Evolutionary conservation across 2,113 vertebrate species (phyloP), one percentile per base, ranked within the genome.

Genomic region (Peucedramus taeniatus): DNA sequence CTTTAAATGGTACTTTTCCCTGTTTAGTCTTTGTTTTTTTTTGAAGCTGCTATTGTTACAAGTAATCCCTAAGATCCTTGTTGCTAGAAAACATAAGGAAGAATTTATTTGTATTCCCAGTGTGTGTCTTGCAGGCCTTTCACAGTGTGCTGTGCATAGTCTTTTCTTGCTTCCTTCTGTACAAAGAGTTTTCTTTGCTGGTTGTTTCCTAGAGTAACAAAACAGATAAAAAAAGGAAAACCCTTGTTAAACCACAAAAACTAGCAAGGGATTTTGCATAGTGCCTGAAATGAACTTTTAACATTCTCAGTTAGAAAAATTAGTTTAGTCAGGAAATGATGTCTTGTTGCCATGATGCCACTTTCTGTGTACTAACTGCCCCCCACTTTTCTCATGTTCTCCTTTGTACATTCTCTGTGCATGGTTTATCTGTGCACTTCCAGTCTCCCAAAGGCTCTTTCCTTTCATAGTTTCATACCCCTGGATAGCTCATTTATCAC

Each of bases 101-200:
- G n/a, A 89, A 89, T 87, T 75, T 85, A 74, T 95, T 95, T 93
- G 53, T 93, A 57, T 72, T 94, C 81, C 61, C 89, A 50, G 42
- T 69, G 50, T 94, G 71, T 69, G 70, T 94, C 89, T 84, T 89
- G 57, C 53, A 87, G 91, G 70, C 61, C 85, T 83, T 75, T 94
- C 80, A 82, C 30, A 78, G 54, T 24, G 72, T 5, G 45, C 63
- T 87, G 40, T 69, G 70, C 13, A 27, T 53, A 72, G 76, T 80
- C 56, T 89, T 84, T 75, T 49, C 77, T 89, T 93, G 44, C 57
- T 94, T 91, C 53, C 70, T 89, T 53, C 77, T 20, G 40, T 79
- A 59, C 3, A 14, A 87, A 76, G 64, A 75, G 45, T 56, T 71
- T 89, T 81, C 56, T 93, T 89, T 80, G 40, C 77, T 79, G 49